Conservation (phyloP, 2,113 vertebrate genomes). For the Laticauda colubrina region DNA sequence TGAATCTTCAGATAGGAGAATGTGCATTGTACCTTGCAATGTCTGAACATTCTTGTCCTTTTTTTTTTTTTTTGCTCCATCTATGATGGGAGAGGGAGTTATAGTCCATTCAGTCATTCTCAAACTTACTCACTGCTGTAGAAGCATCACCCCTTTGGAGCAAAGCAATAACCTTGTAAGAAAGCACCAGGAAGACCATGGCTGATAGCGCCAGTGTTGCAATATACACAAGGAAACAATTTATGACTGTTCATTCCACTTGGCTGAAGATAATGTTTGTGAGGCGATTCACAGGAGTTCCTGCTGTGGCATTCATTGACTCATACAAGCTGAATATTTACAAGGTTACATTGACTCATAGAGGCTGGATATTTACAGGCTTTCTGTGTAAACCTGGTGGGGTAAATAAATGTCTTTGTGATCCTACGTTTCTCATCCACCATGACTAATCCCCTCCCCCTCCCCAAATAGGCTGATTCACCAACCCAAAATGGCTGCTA, state of each 20-base stretch:
- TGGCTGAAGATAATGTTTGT: background rate
- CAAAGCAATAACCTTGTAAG: background rate
- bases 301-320: conserved; percentile 10
- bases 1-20: background rate
- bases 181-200: background rate
- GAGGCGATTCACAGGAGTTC: background rate
- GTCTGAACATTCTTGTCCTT: background rate
- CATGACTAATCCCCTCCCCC: background rate
- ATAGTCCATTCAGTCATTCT: background rate
- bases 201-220: background rate
- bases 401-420: background rate
- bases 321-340: conserved; percentile 1
- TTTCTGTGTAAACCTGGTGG: background rate
- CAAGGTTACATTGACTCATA: conserved; percentile 8
- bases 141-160: background rate
- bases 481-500: background rate
- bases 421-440: background rate
- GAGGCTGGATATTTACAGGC: background rate
- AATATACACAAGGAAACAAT: conserved; percentile 5
- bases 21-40: too few relatives aligned
- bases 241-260: conserved; percentile 9
- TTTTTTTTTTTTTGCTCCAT: background rate
- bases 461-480: background rate
- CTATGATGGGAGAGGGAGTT: background rate
- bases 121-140: background rate